A percentile compares a stretch with the other conserved stretches of the same genome.
phyloP scores from a whole-genome alignment of 2,113 vertebrate genomes.

The Amphiprion percula region DNA sequence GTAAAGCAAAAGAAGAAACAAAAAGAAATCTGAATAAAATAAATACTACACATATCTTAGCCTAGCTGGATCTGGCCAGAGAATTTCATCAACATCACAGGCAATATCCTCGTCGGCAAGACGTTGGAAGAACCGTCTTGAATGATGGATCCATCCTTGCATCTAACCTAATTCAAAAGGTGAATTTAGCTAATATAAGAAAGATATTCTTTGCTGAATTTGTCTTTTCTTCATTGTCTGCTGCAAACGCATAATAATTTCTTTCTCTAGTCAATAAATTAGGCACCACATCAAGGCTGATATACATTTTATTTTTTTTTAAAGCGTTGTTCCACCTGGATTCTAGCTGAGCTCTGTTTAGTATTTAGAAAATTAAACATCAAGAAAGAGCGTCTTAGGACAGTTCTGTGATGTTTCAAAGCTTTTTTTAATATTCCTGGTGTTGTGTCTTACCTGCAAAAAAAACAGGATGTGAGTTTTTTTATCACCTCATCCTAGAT shows the following conservation, averaged over 20 bases:
- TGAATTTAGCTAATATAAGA: not conserved
- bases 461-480: not conserved
- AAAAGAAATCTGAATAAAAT: no score
- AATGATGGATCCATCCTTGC: no score
- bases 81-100: no score
- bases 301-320: no score
- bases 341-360: not conserved
- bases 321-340: not conserved
- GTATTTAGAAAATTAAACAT: slow-evolving; percentile 3
- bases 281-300: not conserved
- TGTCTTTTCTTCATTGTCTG: not conserved
- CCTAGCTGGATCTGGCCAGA: no score
- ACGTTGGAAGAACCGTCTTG: no score
- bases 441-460: not conserved
- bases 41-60: no score
- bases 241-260: not conserved
- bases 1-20: no score
- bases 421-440: not conserved
- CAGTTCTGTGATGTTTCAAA: not conserved
- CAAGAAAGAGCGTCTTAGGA: not conserved
- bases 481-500: slow-evolving; percentile 11
- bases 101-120: no score
- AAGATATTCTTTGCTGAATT: not conserved
- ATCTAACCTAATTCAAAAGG: not conserved
- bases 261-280: not conserved